Conservation (phyloP, 2,113 vertebrate species). For the Scatophagus argus region DNA sequence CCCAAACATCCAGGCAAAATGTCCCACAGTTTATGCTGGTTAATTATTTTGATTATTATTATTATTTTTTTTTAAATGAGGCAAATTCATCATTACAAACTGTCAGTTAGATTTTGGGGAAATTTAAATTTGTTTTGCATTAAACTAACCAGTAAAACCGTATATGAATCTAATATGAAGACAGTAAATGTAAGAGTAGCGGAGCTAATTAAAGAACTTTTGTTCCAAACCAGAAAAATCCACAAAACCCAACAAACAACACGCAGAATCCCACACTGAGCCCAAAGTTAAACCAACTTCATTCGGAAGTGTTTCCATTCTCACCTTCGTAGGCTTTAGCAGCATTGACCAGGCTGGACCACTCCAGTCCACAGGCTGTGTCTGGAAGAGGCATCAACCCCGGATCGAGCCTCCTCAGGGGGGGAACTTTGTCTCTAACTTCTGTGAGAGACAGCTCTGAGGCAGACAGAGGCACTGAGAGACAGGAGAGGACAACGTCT, state of each 20-base stretch:
- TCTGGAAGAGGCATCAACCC: constrained; percentile 94
- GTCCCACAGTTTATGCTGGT: not conserved
- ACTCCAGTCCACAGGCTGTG: constrained; percentile 90
- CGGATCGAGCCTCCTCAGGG: constrained; percentile 85
- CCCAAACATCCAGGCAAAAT: not conserved
- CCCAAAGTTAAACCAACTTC: constrained; percentile 11
- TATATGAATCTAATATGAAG: not conserved
- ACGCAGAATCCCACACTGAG: not conserved
- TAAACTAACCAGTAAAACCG: not conserved
- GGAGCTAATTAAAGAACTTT: not conserved
- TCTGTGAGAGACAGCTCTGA: constrained; percentile 90
- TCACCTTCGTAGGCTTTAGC: constrained; percentile 94
- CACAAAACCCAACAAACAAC: too few species aligned
- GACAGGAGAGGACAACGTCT: not conserved
- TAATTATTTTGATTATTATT: not conserved
- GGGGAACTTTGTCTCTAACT: constrained; percentile 85
- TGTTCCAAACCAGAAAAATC: not conserved
- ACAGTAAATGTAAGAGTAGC: not conserved
- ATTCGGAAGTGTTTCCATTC: constrained; percentile 4
- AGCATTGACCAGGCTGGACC: constrained; percentile 92
- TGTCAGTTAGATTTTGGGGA: not conserved
- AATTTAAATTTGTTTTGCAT: not conserved
- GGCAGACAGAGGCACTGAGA: constrained; percentile 86
- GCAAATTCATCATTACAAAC: not conserved
- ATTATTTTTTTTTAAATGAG: not conserved